These are phyloP conservation scores for Megaceryle torquata DNA, from an alignment of 2,113 vertebrate genomes.

Conservation along the genomic window DNA sequence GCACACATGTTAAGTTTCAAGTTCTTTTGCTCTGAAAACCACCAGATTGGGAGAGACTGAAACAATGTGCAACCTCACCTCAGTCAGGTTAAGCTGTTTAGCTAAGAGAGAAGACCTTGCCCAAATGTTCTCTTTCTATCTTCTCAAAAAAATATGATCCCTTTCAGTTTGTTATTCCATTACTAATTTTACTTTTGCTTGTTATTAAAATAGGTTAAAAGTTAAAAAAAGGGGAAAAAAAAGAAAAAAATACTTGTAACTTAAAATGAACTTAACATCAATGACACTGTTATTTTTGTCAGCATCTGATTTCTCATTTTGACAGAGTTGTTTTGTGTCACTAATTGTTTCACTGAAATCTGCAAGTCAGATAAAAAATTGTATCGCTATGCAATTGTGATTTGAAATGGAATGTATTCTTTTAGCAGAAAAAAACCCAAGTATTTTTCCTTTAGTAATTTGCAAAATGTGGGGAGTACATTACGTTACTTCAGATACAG, in stretches of 20 bases:
- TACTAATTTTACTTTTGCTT: not conserved
- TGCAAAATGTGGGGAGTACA: not conserved
- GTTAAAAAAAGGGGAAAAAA: not conserved
- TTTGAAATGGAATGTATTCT: not conserved
- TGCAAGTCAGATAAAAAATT: not conserved
- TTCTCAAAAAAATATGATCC: not conserved
- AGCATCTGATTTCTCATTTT: not conserved
- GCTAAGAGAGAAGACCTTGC: not conserved
- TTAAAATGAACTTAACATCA: not conserved
- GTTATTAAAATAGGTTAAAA: not conserved
- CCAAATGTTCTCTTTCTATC: not conserved
- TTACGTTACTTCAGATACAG: not conserved
- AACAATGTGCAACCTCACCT: not conserved
- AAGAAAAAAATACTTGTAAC: not conserved
- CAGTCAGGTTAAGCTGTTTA: not conserved
- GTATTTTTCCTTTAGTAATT: not conserved
- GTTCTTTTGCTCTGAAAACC: not conserved
- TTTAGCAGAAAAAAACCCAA: not conserved
- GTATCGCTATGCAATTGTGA: not conserved
- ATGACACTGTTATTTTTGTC: not conserved
- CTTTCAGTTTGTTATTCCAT: not conserved
- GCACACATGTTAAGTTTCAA: not conserved
- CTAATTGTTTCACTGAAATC: not conserved
- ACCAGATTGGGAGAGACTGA: not conserved
- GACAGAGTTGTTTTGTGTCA: not conserved